These are phyloP conservation scores for Epiblema foenella DNA, from an alignment of 2,888 invertebrate species.

Conservation along the genomic window DNA sequence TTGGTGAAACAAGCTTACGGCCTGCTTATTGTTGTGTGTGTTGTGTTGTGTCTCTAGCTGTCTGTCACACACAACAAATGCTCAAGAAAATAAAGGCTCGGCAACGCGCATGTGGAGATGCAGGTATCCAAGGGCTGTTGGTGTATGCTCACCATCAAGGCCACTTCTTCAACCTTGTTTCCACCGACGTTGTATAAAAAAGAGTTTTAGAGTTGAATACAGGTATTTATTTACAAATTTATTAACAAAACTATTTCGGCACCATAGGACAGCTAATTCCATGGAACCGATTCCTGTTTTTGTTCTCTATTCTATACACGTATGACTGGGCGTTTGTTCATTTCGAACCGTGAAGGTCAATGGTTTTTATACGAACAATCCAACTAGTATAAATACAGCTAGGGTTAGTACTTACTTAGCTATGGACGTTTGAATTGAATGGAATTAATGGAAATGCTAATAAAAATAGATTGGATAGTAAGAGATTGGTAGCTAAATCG, in stretches of 20 bases:
- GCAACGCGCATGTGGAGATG: no score
- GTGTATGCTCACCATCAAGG: no score
- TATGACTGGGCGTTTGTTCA: constrained; percentile 19
- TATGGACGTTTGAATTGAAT: not conserved
- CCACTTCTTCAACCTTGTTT: no score
- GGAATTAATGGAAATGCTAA: not conserved
- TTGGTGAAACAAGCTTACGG: no score
- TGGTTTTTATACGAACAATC: constrained; percentile 35
- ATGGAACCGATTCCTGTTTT: constrained; percentile 39
- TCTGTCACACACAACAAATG: no score
- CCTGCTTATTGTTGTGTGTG: no score
- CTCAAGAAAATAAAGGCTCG: no score
- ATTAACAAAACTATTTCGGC: constrained; percentile 6
- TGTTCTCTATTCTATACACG: constrained; percentile 36
- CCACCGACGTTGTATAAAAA: no score
- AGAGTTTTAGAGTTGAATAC: no score
- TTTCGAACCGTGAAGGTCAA: constrained; percentile 40
- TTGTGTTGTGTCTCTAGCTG: no score
- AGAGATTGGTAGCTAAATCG: not conserved
- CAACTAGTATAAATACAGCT: constrained; percentile 32
- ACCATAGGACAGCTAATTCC: constrained; percentile 8
- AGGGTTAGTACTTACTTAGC: constrained; percentile 13
- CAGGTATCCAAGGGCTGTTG: no score
- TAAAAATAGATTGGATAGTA: not conserved
- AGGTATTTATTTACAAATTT: not conserved